Conservation (phyloP, 2,888 invertebrate genomes). For the Ichneumon xanthorius region DNA sequence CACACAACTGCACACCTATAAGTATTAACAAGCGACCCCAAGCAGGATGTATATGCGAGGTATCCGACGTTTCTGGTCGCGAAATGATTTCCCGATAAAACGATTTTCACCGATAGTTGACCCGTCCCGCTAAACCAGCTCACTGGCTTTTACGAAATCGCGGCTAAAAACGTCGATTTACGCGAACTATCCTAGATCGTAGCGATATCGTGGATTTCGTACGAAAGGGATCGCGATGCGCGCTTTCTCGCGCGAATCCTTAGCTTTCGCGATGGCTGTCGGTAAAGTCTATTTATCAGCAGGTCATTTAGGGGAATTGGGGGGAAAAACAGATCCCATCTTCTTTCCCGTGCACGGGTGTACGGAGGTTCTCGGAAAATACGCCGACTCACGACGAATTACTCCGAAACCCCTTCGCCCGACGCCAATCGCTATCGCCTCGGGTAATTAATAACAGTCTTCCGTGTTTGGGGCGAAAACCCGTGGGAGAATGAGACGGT, state of each 20-base stretch:
- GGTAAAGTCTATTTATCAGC: constrained; percentile 38
- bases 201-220: background rate
- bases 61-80: background rate
- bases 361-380: constrained; percentile 33
- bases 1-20: constrained; percentile 5
- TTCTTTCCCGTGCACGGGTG: background rate
- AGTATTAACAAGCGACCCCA: background rate
- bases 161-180: background rate
- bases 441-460: constrained; percentile 64
- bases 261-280: background rate
- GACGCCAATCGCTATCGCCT: constrained; percentile 14
- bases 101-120: constrained; percentile 38
- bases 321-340: constrained; percentile 3
- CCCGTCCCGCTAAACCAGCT: background rate
- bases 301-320: constrained; percentile 16
- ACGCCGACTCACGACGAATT: constrained; percentile 55
- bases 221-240: background rate
- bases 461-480: constrained; percentile 43
- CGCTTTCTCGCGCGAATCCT: constrained; percentile 2
- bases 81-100: constrained; percentile 42
- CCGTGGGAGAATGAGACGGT: constrained; percentile 25
- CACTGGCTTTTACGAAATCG: background rate
- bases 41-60: background rate
- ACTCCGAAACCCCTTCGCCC: constrained; percentile 48
- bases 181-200: background rate